Percentiles rank a stretch among this genome's conserved stretches.
Evolutionary conservation across 2,113 vertebrate species (phyloP).

Genomic region (Esox niger): DNA sequence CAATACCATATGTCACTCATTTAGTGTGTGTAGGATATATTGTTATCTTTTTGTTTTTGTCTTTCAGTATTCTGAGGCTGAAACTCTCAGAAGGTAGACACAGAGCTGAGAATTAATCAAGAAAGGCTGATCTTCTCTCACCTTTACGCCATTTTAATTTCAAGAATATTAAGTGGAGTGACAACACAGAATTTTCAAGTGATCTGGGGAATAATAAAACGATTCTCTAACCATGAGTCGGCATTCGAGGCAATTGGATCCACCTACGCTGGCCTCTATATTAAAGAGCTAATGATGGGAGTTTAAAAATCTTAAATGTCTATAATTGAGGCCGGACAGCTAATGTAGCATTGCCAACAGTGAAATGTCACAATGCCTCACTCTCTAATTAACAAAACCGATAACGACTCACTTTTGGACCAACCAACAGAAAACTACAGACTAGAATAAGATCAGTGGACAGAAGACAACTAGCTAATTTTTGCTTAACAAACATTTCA

Average conservation of each 20-base stretch:
- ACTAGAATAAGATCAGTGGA: not conserved
- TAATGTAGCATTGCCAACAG: slow-evolving; percentile 44
- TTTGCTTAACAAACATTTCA: too few species aligned
- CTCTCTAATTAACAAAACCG: slow-evolving; percentile 51
- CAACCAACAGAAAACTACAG: not conserved
- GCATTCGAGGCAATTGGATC: not conserved
- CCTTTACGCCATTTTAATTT: slow-evolving; percentile 44
- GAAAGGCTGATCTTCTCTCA: slow-evolving; percentile 56
- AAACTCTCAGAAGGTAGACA: slow-evolving; percentile 22
- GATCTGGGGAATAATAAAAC: slow-evolving; percentile 1
- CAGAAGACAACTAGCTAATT: too few species aligned
- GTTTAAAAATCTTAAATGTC: not conserved
- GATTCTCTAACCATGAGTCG: not conserved
- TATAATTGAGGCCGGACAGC: not conserved
- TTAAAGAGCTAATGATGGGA: slow-evolving; percentile 13
- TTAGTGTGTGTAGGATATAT: too few species aligned
- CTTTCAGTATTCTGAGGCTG: slow-evolving; percentile 28
- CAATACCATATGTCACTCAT: slow-evolving; percentile 30
- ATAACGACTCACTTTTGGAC: not conserved
- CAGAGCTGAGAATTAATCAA: slow-evolving; percentile 48
- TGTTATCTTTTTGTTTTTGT: slow-evolving; percentile 27
- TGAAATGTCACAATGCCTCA: slow-evolving; percentile 53
- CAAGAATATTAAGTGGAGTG: slow-evolving; percentile 45
- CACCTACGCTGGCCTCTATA: not conserved
- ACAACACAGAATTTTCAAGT: slow-evolving; percentile 41